phyloP scores from a whole-genome alignment of 2,888 invertebrate species.

The Pinctada fucata region DNA sequence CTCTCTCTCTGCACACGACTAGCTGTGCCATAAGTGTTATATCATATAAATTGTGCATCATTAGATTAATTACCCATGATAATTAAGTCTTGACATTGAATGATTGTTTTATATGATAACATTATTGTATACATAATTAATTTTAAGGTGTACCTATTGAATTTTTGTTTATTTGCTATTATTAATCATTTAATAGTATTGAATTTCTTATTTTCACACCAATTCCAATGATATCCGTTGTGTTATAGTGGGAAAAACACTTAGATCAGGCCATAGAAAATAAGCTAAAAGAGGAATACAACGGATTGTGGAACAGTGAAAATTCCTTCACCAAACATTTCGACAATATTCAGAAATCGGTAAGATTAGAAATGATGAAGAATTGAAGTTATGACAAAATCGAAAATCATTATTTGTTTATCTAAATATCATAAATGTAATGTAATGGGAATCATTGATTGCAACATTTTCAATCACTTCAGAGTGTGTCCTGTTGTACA shows the following conservation, averaged over 20 bases:
- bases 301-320: constrained; percentile 26
- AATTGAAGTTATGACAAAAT: not conserved
- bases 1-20: not conserved
- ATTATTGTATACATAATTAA: no score
- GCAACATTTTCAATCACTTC: not conserved
- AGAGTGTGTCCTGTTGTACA: not conserved
- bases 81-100: no score
- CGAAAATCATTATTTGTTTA: not conserved
- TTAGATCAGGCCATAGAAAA: constrained; percentile 31
- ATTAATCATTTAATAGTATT: no score
- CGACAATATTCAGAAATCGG: constrained; percentile 26
- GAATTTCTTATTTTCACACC: no score
- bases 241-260: constrained; percentile 27
- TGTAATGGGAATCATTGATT: not conserved
- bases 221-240: no score
- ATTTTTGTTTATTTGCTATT: no score
- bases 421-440: not conserved
- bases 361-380: not conserved
- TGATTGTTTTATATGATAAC: no score
- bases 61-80: no score
- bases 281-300: constrained; percentile 33
- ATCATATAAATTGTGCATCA: no score
- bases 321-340: constrained; percentile 35
- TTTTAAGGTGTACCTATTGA: no score
- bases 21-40: no score